Evolutionary conservation across 2,113 vertebrate species (phyloP).

Genomic region (Jaculus jaculus): DNA sequence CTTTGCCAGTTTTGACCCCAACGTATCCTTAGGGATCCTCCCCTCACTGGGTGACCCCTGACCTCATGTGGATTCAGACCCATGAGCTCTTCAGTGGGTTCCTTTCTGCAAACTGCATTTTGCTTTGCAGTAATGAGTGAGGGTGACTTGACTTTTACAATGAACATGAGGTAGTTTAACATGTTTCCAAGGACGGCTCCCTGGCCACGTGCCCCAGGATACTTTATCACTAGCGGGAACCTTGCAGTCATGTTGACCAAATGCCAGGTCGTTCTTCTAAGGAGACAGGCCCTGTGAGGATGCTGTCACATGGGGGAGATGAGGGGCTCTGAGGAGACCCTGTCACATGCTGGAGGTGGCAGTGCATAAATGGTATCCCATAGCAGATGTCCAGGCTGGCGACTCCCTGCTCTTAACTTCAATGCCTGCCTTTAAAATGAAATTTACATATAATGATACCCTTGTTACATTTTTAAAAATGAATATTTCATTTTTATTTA

Average conservation of each 20-base stretch:
- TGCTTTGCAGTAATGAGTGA: background rate
- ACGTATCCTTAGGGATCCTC: rapidly evolving
- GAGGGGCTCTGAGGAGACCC: background rate
- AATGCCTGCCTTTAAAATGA: too few species aligned
- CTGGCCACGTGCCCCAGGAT: too few species aligned
- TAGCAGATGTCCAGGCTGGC: background rate
- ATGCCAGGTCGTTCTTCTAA: background rate
- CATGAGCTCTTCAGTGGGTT: background rate
- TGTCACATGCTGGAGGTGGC: background rate
- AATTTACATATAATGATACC: too few species aligned
- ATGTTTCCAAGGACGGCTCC: background rate
- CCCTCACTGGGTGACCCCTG: rapidly evolving
- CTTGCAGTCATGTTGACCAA: too few species aligned
- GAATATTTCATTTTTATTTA: too few species aligned
- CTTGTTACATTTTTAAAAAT: too few species aligned
- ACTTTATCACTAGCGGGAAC: too few species aligned
- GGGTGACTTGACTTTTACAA: background rate
- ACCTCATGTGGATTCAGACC: background rate
- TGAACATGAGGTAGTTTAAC: background rate
- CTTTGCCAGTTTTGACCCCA: rapidly evolving
- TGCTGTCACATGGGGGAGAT: background rate
- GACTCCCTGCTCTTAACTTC: background rate
- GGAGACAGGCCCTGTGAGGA: background rate
- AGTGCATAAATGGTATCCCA: too few species aligned
- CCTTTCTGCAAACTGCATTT: background rate